Percentiles rank a stretch among this genome's conserved stretches.
Conservation (phyloP, 2,113 vertebrate species). For the Carassius gibelio region DNA sequence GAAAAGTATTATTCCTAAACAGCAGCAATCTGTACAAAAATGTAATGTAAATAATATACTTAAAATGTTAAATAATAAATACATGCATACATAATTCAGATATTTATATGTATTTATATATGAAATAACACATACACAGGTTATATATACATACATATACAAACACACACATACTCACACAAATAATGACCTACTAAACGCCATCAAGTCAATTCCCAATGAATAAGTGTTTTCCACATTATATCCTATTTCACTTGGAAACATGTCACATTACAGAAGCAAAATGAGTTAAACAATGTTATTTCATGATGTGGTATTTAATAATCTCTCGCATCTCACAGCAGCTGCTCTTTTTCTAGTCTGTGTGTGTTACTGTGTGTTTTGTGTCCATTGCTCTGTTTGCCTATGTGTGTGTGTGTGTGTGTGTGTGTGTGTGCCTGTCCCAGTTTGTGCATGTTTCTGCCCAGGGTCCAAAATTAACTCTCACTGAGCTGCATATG, state of each 20-base stretch:
- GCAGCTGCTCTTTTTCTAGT: not conserved
- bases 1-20: not conserved
- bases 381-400: not conserved
- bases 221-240: not conserved
- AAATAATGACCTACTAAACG: not conserved
- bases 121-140: no score
- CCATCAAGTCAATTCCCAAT: not conserved
- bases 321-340: conserved; percentile 5
- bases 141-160: no score
- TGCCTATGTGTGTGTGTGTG: not conserved
- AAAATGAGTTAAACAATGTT: not conserved
- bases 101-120: no score
- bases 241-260: not conserved
- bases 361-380: not conserved
- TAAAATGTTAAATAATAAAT: no score
- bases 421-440: not conserved
- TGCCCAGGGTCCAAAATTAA: conserved; percentile 2
- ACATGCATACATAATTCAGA: no score
- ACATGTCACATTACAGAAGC: not conserved
- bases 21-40: no score
- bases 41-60: no score
- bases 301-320: not conserved
- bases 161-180: not conserved
- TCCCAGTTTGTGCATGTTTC: conserved; percentile 22
- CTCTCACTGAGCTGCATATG: conserved; percentile 17